These are phyloP conservation scores for Pseudomyrmex flavicornis DNA, from an alignment of 1,140 invertebrate species.

Conservation along the genomic window DNA sequence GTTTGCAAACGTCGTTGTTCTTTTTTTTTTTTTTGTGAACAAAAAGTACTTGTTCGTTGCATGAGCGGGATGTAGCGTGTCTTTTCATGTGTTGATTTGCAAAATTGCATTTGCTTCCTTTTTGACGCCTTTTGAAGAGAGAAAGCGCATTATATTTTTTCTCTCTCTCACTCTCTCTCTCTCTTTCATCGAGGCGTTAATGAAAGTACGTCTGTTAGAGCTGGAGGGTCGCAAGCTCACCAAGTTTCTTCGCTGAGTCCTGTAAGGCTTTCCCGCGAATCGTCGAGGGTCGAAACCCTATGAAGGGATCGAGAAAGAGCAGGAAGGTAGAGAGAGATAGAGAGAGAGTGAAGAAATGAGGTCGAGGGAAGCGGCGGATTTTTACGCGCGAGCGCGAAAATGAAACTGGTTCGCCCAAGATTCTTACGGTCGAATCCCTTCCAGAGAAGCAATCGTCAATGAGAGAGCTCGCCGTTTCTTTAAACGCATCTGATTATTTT, in stretches of 20 bases:
- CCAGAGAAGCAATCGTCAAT: slow-evolving; percentile 59
- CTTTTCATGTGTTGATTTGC: slow-evolving; percentile 65
- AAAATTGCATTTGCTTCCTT: slow-evolving; percentile 65
- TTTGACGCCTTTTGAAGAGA: slow-evolving; percentile 62
- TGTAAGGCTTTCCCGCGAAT: slow-evolving; percentile 75
- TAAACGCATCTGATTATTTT: slow-evolving; percentile 78
- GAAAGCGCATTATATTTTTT: slow-evolving; percentile 2
- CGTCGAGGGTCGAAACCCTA: slow-evolving; percentile 63
- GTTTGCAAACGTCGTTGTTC: neutral
- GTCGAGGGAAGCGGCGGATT: slow-evolving; percentile 66
- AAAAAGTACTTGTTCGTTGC: slow-evolving; percentile 3
- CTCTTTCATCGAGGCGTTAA: slow-evolving; percentile 75
- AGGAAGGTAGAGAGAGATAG: slow-evolving; percentile 56
- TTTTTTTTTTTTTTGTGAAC: too few relatives aligned
- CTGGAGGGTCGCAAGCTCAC: slow-evolving; percentile 74
- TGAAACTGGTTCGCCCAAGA: slow-evolving; percentile 71
- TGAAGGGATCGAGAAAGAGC: slow-evolving; percentile 27
- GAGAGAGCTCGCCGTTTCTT: slow-evolving; percentile 72
- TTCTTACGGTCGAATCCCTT: slow-evolving; percentile 71
- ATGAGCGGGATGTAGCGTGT: slow-evolving; percentile 49
- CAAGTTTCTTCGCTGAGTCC: slow-evolving; percentile 73
- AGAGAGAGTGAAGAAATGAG: slow-evolving; percentile 59
- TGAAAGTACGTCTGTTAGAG: slow-evolving; percentile 81
- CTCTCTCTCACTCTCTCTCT: too few relatives aligned
- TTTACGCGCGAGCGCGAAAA: slow-evolving; percentile 76